Evolutionary conservation across 30 jellyfish, hydroid and myxozoan species (phyloP).

Genomic region (Cassiopea andromeda): DNA sequence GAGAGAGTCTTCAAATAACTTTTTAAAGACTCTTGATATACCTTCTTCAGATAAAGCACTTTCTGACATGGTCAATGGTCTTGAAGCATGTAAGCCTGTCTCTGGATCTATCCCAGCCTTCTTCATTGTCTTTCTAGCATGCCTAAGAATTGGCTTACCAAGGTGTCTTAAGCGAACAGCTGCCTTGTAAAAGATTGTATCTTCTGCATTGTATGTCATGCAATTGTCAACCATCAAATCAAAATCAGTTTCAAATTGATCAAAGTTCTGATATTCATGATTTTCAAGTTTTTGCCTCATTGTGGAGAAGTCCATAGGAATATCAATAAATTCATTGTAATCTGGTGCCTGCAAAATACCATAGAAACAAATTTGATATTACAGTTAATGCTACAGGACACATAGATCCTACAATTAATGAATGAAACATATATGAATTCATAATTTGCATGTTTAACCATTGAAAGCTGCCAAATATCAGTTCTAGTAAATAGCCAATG

Average conservation of each 20-base stretch:
- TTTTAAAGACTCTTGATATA: not conserved
- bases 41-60: slow-evolving; percentile 89
- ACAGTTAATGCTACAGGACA: too few relatives aligned
- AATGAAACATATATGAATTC: too few relatives aligned
- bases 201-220: slow-evolving; percentile 93
- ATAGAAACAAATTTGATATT: not conserved
- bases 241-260: slow-evolving; percentile 86
- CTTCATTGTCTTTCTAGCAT: slow-evolving; percentile 80
- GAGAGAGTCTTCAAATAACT: too few relatives aligned
- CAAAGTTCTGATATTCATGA: slow-evolving; percentile 81
- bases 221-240: slow-evolving; percentile 88
- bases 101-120: slow-evolving; percentile 95
- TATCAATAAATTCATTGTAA: slow-evolving; percentile 80
- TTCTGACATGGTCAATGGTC: slow-evolving; percentile 58
- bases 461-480: too few relatives aligned
- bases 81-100: slow-evolving; percentile 89
- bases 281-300: slow-evolving; percentile 78
- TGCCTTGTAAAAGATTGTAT: slow-evolving; percentile 88
- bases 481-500: too few relatives aligned
- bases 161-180: slow-evolving; percentile 82
- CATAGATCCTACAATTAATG: too few relatives aligned
- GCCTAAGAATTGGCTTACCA: slow-evolving; percentile 84
- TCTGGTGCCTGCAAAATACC: slow-evolving; percentile 89
- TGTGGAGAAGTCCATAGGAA: slow-evolving; percentile 98
- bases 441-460: too few relatives aligned